These are phyloP conservation scores for Acyrthosiphon pisum DNA, from an alignment of 1,140 invertebrate genomes.

Conservation along the genomic window DNA sequence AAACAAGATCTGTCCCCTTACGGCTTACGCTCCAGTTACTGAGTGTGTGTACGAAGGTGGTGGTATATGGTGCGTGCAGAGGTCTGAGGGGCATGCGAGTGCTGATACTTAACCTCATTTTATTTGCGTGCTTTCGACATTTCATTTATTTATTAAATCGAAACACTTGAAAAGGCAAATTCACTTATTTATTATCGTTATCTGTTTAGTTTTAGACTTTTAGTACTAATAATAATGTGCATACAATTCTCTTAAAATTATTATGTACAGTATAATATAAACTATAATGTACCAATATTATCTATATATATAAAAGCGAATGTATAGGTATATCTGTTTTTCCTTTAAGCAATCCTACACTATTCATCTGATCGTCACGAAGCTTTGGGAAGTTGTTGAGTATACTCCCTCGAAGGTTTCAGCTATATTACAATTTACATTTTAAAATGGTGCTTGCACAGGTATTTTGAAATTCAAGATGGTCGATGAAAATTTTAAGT, in stretches of 20 bases:
- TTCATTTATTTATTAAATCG: background rate
- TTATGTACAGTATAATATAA: background rate
- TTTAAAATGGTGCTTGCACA: too few species aligned
- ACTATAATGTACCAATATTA: too few species aligned
- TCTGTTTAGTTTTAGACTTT: background rate
- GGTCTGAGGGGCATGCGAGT: background rate
- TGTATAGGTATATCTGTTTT: too few species aligned
- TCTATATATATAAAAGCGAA: too few species aligned
- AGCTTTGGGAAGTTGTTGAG: too few species aligned
- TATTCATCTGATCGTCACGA: too few species aligned
- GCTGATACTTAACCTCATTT: conserved; percentile 2
- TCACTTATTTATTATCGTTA: background rate
- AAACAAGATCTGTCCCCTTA: background rate
- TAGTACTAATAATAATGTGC: background rate
- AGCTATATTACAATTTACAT: too few species aligned
- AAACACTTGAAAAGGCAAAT: background rate
- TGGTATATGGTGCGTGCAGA: background rate
- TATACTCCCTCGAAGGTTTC: too few species aligned
- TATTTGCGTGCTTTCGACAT: background rate
- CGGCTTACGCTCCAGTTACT: background rate
- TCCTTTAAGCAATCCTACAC: too few species aligned
- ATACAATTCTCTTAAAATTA: background rate
- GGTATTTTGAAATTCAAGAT: too few species aligned
- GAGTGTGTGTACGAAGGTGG: background rate
- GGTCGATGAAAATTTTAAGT: too few species aligned